A percentile compares a stretch with the other conserved stretches of the same genome.
Conservation (phyloP, 2,888 invertebrate genomes). For the Sipunculus nudus region DNA sequence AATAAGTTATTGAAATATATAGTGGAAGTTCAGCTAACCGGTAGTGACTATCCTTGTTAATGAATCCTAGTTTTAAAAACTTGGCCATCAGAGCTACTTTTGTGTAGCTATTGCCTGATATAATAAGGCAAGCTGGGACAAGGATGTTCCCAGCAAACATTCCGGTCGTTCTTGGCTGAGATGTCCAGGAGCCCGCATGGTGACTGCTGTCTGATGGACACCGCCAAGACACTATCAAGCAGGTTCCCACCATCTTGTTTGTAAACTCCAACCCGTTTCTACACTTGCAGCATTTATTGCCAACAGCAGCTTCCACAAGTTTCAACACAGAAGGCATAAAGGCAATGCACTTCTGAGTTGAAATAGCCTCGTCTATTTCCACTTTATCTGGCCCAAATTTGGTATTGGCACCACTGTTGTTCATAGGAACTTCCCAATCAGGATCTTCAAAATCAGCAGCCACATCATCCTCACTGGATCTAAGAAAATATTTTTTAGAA, state of each 20-base stretch:
- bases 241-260: neutral
- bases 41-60: neutral
- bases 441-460: too few species aligned
- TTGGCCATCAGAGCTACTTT: conserved; percentile 8
- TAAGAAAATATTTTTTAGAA: too few species aligned
- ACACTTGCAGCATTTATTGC: neutral
- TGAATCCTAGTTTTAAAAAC: conserved; percentile 5
- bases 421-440: too few species aligned
- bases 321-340: too few species aligned
- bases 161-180: neutral
- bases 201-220: neutral
- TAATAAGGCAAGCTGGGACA: neutral
- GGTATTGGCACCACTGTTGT: too few species aligned
- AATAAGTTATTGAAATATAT: neutral
- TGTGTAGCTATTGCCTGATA: neutral
- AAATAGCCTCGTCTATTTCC: neutral
- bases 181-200: neutral
- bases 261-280: neutral
- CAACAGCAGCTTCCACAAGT: neutral
- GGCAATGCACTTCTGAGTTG: neutral
- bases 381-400: too few species aligned
- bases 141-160: neutral
- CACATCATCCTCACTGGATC: too few species aligned
- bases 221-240: neutral
- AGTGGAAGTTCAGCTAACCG: neutral